Conservation (phyloP, 2,113 vertebrate genomes). For the Periophthalmodon schlosseri region DNA sequence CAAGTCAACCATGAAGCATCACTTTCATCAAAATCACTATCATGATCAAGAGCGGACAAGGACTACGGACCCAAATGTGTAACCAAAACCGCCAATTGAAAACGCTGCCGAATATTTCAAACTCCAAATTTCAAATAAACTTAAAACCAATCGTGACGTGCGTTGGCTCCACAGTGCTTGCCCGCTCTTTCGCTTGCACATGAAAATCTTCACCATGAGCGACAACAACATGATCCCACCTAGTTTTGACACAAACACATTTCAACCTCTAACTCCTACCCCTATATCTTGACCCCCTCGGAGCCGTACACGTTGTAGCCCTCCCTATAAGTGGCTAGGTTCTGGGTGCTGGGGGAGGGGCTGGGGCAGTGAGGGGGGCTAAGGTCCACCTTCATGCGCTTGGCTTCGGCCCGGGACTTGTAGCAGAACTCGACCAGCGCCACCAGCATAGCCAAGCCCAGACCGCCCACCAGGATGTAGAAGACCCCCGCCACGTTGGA, state of each 20-base stretch:
- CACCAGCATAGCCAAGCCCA: conserved; percentile 99
- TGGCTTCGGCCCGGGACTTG: conserved; percentile 99
- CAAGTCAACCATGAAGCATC: conserved; percentile 72
- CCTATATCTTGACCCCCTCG: conserved; percentile 99
- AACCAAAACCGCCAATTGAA: conserved; percentile 72
- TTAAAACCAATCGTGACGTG: conserved; percentile 26
- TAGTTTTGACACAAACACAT: conserved; percentile 64
- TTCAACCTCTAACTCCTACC: conserved; percentile 98
- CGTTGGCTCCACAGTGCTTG: conserved; percentile 72
- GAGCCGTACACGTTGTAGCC: conserved; percentile 99
- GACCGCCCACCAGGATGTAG: conserved; percentile 99
- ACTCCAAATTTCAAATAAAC: conserved; percentile 44
- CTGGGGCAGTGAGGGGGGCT: conserved; percentile 88
- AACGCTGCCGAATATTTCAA: conserved; percentile 75
- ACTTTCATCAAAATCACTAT: conserved; percentile 45
- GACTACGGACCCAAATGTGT: conserved; percentile 85
- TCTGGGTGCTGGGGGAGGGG: conserved; percentile 99
- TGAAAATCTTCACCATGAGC: conserved; percentile 76
- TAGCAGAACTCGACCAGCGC: conserved; percentile 99
- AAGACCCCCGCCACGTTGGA: conserved; percentile 99
- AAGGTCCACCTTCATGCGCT: conserved; percentile 99
- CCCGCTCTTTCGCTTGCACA: conserved; percentile 78
- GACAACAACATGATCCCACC: conserved; percentile 86
- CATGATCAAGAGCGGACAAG: conserved; percentile 90
- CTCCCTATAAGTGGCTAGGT: conserved; percentile 99